phyloP scores from a whole-genome alignment of 2,888 invertebrate genomes.

The Lepidochitona cinerea region DNA sequence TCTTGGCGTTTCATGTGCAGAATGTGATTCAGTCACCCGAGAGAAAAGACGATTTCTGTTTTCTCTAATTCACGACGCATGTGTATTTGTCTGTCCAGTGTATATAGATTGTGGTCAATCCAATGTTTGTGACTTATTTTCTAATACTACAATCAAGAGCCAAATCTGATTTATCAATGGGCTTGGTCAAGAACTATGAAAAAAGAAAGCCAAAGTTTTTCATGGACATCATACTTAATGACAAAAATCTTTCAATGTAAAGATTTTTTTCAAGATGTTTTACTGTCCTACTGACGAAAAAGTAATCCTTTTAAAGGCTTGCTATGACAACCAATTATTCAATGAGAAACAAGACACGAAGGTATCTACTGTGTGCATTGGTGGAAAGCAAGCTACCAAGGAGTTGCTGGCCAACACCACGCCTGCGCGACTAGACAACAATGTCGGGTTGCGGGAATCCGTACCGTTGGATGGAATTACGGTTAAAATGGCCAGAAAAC shows the following conservation, averaged over 20 bases:
- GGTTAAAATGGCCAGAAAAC: conserved; percentile 2
- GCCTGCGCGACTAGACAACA: conserved; percentile 6
- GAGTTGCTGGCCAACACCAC: background rate
- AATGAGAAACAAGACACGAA: background rate
- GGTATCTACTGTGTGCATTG: background rate
- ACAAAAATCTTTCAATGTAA: no score
- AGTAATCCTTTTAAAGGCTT: background rate
- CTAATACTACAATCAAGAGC: no score
- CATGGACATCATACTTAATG: no score
- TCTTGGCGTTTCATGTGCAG: no score
- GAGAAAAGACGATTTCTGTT: no score
- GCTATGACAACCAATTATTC: background rate
- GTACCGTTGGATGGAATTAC: conserved; percentile 1
- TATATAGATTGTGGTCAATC: no score
- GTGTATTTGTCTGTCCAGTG: no score
- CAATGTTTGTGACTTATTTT: no score
- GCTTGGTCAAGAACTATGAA: background rate
- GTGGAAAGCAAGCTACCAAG: background rate
- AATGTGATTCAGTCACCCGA: no score
- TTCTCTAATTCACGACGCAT: no score
- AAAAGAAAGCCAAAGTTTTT: background rate
- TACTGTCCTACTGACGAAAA: background rate
- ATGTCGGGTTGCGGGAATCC: conserved; percentile 1
- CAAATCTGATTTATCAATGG: no score
- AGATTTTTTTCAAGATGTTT: background rate